These are phyloP conservation scores for Nothoprocta perdicaria DNA, from an alignment of 2,113 vertebrate species.

Conservation along the genomic window DNA sequence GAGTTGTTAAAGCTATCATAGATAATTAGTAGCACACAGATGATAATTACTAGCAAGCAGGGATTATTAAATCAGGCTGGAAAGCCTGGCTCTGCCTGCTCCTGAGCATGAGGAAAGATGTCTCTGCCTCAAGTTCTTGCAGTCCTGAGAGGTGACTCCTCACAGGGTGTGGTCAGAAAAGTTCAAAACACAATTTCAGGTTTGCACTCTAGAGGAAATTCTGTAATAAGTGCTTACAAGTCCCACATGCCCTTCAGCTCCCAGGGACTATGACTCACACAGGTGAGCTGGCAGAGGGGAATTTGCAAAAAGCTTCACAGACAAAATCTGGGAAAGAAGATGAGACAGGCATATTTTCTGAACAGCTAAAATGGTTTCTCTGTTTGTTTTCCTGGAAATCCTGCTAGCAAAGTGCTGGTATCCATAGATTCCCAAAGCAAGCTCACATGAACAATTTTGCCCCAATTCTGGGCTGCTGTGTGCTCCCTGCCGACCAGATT, in stretches of 20 bases:
- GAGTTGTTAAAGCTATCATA: neutral
- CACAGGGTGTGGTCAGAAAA: neutral
- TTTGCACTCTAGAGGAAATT: neutral
- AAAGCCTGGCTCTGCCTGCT: constrained; percentile 43
- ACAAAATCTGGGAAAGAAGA: neutral
- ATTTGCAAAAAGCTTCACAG: neutral
- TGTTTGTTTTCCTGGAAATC: neutral
- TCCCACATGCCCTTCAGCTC: fast-evolving
- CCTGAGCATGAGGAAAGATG: neutral
- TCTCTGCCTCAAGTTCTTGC: neutral
- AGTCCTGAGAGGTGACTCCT: neutral
- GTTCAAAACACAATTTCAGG: neutral
- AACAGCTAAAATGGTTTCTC: neutral
- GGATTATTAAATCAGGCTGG: constrained; percentile 32
- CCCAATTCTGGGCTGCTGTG: neutral
- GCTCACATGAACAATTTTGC: neutral
- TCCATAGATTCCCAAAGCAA: neutral
- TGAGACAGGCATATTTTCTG: neutral
- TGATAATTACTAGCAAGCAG: constrained; percentile 30
- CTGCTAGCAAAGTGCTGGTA: neutral
- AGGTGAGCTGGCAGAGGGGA: neutral
- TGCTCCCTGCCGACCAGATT: neutral
- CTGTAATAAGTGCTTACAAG: neutral
- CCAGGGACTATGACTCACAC: neutral
- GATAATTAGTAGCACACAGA: neutral